Conservation (phyloP, 2,888 invertebrate genomes). For the Aricia artaxerxes region DNA sequence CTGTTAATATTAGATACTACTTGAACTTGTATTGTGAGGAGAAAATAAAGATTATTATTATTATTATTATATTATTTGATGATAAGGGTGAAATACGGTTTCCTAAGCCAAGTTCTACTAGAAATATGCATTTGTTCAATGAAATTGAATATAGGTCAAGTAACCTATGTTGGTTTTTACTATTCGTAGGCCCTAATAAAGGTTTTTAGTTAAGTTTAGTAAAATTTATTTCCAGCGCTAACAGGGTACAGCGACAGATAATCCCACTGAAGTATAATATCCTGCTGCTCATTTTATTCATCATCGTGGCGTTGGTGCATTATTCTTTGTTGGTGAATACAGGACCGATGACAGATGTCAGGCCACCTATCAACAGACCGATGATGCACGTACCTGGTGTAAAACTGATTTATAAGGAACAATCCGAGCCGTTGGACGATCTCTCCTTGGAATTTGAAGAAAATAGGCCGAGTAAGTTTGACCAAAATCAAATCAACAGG, state of each 20-base stretch:
- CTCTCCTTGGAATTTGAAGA: slow-evolving; percentile 51
- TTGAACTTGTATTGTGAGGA: too few relatives aligned
- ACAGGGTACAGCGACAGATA: background rate
- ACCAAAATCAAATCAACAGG: background rate
- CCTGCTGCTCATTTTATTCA: background rate
- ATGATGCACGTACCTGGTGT: slow-evolving; percentile 53
- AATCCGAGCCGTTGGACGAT: slow-evolving; percentile 44
- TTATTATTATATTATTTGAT: too few relatives aligned
- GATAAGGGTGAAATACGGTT: too few relatives aligned
- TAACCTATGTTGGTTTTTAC: too few relatives aligned
- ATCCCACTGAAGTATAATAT: background rate
- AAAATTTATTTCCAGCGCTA: background rate
- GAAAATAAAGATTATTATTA: too few relatives aligned
- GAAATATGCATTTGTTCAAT: too few relatives aligned
- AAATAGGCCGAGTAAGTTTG: slow-evolving; percentile 46
- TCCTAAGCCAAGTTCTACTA: too few relatives aligned
- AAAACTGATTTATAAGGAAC: slow-evolving; percentile 50
- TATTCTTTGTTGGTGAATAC: background rate
- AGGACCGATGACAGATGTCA: background rate
- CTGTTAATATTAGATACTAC: too few relatives aligned
- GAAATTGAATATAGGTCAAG: too few relatives aligned
- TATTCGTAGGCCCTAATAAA: too few relatives aligned
- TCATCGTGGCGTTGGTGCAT: background rate
- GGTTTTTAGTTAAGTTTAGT: too few relatives aligned
- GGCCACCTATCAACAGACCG: slow-evolving; percentile 43